Evolutionary conservation across 2,888 invertebrate species (phyloP).

Genomic region (Heliconius ismenius): DNA sequence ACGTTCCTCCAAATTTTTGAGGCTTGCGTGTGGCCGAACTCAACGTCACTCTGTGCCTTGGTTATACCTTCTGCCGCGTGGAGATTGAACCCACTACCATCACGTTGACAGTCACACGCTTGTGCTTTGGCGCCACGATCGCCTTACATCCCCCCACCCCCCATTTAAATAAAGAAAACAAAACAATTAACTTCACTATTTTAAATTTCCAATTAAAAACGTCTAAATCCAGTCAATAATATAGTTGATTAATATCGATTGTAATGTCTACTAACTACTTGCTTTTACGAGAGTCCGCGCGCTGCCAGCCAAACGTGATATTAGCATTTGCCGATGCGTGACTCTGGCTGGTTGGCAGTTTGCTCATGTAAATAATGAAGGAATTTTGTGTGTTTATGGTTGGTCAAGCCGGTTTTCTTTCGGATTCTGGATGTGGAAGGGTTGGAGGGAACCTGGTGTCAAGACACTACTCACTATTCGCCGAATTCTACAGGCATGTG

Average conservation of each 20-base stretch:
- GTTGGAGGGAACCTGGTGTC: neutral
- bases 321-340: conserved; percentile 28
- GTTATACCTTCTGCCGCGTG: too few relatives aligned
- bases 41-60: too few relatives aligned
- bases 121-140: rapidly evolving
- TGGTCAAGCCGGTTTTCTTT: neutral
- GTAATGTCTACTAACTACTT: conserved; percentile 19
- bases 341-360: neutral
- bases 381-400: neutral
- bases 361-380: conserved; percentile 18
- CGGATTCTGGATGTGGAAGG: neutral
- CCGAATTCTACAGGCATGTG: neutral
- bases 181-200: neutral
- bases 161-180: neutral
- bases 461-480: neutral
- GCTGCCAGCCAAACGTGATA: conserved; percentile 24
- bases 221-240: conserved; percentile 9
- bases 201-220: conserved; percentile 6
- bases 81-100: too few relatives aligned
- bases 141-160: neutral
- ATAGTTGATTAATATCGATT: conserved; percentile 13
- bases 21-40: too few relatives aligned
- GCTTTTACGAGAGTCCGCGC: conserved; percentile 33
- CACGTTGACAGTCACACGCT: too few relatives aligned
- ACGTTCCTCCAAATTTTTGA: too few relatives aligned